Evolutionary conservation across 2,797 vertebrate species (phyloP).

Genomic region (Lutjanus argentimaculatus): DNA sequence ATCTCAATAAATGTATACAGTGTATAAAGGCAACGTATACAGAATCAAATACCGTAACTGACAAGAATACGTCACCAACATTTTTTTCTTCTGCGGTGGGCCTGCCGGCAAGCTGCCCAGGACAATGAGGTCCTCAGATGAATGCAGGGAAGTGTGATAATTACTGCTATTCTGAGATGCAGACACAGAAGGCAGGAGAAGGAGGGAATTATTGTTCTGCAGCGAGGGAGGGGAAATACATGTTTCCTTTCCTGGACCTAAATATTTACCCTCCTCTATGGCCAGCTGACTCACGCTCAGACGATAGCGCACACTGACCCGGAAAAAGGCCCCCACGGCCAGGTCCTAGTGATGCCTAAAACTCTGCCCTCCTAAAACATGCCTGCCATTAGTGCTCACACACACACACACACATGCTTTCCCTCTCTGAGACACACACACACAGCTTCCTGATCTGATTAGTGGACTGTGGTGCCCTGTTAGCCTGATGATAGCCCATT

Average conservation of each 20-base stretch:
- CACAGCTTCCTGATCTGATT: constrained; percentile 86
- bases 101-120: constrained; percentile 39
- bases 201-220: constrained; percentile 88
- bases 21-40: constrained; percentile 10
- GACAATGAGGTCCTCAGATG: constrained; percentile 81
- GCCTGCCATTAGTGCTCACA: constrained; percentile 61
- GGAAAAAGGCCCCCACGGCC: constrained; percentile 70
- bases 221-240: constrained; percentile 85
- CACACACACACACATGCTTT: constrained; percentile 46
- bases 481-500: constrained; percentile 82
- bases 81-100: constrained; percentile 9
- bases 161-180: constrained; percentile 86
- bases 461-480: constrained; percentile 80
- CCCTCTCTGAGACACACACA: constrained; percentile 68
- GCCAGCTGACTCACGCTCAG: constrained; percentile 83
- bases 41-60: constrained; percentile 19
- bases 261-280: constrained; percentile 83
- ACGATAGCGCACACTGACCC: constrained; percentile 58
- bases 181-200: constrained; percentile 78
- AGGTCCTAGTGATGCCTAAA: constrained; percentile 58
- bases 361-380: constrained; percentile 50
- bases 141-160: constrained; percentile 92
- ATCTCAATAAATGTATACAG: background rate
- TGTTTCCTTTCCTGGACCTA: constrained; percentile 80
- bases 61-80: constrained; percentile 17